phyloP scores from a whole-genome alignment of 2,113 vertebrate species.

The Nothocercus julius region DNA sequence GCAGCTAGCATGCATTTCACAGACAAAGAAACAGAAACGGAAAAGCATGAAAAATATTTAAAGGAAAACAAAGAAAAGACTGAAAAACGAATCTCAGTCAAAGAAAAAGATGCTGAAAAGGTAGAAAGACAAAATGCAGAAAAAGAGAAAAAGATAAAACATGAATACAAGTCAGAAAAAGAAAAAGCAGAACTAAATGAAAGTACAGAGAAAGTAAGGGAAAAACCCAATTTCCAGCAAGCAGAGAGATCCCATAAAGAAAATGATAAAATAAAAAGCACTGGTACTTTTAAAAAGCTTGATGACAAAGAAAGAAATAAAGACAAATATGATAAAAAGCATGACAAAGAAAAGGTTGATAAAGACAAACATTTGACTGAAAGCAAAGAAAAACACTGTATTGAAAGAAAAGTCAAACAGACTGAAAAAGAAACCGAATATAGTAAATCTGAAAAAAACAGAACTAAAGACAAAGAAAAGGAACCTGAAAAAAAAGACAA shows the following conservation, averaged over 20 bases:
- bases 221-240: conserved; percentile 77
- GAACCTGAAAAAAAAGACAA: conserved; percentile 89
- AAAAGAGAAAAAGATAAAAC: conserved; percentile 91
- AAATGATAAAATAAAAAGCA: conserved; percentile 86
- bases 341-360: conserved; percentile 88
- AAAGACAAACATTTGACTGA: conserved; percentile 84
- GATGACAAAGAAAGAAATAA: conserved; percentile 91
- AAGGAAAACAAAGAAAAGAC: conserved; percentile 85
- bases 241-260: conserved; percentile 90
- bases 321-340: conserved; percentile 89
- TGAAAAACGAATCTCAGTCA: conserved; percentile 85
- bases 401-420: conserved; percentile 87
- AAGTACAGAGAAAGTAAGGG: conserved; percentile 85
- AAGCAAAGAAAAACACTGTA: conserved; percentile 84
- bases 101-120: conserved; percentile 90
- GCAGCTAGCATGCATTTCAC: neutral
- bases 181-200: conserved; percentile 88
- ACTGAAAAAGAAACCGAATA: conserved; percentile 86
- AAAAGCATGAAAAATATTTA: conserved; percentile 82
- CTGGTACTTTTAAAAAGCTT: conserved; percentile 79
- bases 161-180: conserved; percentile 83
- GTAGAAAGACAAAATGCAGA: conserved; percentile 87
- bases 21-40: conserved; percentile 83
- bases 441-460: conserved; percentile 85
- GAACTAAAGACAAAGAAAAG: conserved; percentile 86